Evolutionary conservation across 2,888 invertebrate genomes (phyloP).

Genomic region (Coronaproctus castanopsis): DNA sequence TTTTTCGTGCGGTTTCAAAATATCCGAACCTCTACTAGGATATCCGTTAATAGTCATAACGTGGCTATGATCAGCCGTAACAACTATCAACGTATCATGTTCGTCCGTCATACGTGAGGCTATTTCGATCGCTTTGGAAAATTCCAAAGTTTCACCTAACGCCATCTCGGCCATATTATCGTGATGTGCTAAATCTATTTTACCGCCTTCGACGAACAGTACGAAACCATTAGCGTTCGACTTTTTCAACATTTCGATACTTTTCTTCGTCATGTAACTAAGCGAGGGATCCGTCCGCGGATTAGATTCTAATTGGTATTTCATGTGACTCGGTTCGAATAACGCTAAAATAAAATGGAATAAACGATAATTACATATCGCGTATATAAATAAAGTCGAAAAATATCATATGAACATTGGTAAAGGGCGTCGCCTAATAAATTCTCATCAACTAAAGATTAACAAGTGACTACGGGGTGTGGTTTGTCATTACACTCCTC

Average conservation of each 20-base stretch:
- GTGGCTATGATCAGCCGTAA: conserved; percentile 56
- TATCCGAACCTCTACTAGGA: conserved; percentile 38
- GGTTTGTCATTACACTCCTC: no score
- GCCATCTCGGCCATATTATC: conserved; percentile 27
- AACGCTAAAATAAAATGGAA: conserved; percentile 24
- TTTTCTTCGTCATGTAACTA: conserved; percentile 51
- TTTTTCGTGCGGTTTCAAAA: conserved; percentile 28
- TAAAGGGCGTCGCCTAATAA: no score
- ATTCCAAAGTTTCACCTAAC: conserved; percentile 53
- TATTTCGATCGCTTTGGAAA: conserved; percentile 42
- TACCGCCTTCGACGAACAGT: conserved; percentile 48
- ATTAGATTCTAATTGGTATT: conserved; percentile 29
- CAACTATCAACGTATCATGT: conserved; percentile 56
- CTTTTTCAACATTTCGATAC: conserved; percentile 43
- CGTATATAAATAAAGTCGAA: no score
- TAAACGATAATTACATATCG: no score
- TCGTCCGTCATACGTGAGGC: conserved; percentile 37
- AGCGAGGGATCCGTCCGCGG: conserved; percentile 39
- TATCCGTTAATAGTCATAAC: conserved; percentile 56
- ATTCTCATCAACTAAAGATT: no score
- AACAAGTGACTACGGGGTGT: no score
- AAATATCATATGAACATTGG: no score
- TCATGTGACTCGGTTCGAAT: conserved; percentile 30
- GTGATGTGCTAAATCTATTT: conserved; percentile 22
- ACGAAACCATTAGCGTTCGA: conserved; percentile 46